phyloP scores from a whole-genome alignment of 2,888 invertebrate species.

The Eilema griseolum region DNA sequence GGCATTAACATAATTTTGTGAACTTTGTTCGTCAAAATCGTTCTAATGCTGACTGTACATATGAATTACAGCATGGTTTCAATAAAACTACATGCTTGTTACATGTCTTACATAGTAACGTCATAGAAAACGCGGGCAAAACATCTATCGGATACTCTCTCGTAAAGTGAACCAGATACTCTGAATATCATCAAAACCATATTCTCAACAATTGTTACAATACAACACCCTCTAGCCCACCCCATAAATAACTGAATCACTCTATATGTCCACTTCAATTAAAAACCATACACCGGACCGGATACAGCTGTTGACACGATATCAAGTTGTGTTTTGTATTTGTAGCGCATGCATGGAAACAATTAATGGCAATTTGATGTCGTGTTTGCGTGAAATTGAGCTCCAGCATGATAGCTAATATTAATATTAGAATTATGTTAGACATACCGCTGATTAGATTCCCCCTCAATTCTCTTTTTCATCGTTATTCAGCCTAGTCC shows the following conservation, averaged over 20 bases:
- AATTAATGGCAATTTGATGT: background rate
- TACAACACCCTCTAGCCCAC: background rate
- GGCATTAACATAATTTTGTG: too few relatives aligned
- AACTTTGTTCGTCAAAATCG: too few relatives aligned
- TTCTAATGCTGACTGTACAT: too few relatives aligned
- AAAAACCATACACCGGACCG: slow-evolving; percentile 7
- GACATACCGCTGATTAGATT: too few relatives aligned
- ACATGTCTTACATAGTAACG: too few relatives aligned
- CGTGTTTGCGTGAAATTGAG: background rate
- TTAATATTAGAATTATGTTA: background rate
- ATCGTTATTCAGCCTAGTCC: too few relatives aligned
- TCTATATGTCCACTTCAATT: slow-evolving; percentile 19
- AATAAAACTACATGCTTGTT: too few relatives aligned
- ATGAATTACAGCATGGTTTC: too few relatives aligned
- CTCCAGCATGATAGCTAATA: background rate
- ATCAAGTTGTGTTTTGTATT: background rate
- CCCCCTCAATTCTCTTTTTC: too few relatives aligned
- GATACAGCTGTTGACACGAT: background rate
- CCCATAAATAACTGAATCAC: slow-evolving; percentile 12
- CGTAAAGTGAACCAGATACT: background rate
- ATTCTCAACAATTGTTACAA: slow-evolving; percentile 2
- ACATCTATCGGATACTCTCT: too few relatives aligned
- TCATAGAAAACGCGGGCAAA: background rate
- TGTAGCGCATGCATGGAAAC: background rate
- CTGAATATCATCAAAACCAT: slow-evolving; percentile 5